Conservation (phyloP, 2,888 invertebrate genomes). For the Erebia epiphron region DNA sequence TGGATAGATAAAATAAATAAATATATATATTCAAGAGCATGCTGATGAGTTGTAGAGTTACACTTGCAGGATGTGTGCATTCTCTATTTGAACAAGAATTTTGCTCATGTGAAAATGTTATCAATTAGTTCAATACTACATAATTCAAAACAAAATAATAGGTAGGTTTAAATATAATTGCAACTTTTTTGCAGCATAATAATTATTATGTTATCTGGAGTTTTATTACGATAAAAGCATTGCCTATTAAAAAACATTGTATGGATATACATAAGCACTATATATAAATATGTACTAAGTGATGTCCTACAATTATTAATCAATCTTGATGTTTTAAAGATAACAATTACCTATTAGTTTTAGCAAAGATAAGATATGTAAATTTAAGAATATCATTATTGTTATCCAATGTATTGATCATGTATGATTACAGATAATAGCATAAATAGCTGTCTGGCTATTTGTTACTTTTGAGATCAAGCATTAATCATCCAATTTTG, state of each 20-base stretch:
- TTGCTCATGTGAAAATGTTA: not conserved
- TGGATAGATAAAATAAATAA: too few species aligned
- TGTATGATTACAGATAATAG: too few species aligned
- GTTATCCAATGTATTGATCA: not conserved
- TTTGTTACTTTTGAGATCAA: too few species aligned
- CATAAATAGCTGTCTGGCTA: too few species aligned
- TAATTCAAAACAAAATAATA: not conserved
- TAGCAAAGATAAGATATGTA: too few species aligned
- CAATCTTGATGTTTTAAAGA: not conserved
- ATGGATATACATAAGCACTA: not conserved
- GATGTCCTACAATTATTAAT: not conserved
- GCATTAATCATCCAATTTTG: too few species aligned
- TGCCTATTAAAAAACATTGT: not conserved
- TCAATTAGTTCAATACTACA: not conserved
- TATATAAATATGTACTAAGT: not conserved
- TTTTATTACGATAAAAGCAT: constrained; percentile 7
- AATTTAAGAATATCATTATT: not conserved
- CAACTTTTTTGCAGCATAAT: constrained; percentile 6
- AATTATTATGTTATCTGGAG: constrained; percentile 9
- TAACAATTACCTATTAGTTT: not conserved
- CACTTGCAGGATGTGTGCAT: not conserved
- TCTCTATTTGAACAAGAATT: not conserved
- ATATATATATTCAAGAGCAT: too few species aligned
- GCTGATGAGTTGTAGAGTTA: too few species aligned
- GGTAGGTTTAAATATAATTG: constrained; percentile 8